phyloP scores from a whole-genome alignment of 2,113 vertebrate species.

The Vidua chalybeata region DNA sequence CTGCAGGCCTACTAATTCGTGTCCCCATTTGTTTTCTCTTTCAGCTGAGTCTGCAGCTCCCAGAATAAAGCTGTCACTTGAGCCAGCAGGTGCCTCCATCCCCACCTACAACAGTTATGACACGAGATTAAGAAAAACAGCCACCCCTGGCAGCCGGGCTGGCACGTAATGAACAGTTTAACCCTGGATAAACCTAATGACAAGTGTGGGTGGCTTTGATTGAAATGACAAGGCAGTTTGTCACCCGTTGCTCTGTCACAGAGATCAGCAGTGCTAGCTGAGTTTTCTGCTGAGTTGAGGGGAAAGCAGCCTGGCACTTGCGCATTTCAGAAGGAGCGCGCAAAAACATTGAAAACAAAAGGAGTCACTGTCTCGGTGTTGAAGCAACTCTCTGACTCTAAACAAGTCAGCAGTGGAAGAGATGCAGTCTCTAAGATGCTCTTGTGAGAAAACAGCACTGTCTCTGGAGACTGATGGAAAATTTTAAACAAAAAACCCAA shows the following conservation, averaged over 20 bases:
- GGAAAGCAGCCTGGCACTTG: conserved; percentile 15
- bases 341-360: background rate
- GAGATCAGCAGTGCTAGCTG: background rate
- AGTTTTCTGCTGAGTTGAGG: conserved; percentile 49
- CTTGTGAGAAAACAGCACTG: background rate
- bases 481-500: background rate
- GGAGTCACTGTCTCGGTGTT: background rate
- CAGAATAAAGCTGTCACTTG: conserved; percentile 44
- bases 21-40: background rate
- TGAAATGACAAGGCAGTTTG: conserved; percentile 39
- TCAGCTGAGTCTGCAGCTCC: conserved; percentile 11
- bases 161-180: conserved; percentile 46
- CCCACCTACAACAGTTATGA: conserved; percentile 20
- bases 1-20: background rate
- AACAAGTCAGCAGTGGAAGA: background rate
- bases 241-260: background rate
- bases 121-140: conserved; percentile 63
- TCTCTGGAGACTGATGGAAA: background rate
- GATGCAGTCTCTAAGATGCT: background rate
- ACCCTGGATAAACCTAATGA: conserved; percentile 63
- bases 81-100: conserved; percentile 37
- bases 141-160: background rate
- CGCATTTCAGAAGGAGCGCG: background rate
- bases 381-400: background rate
- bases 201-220: conserved; percentile 48